Evolutionary conservation across 2,888 invertebrate species (phyloP), one percentile per base, ranked within the genome.

Genomic region (Mythimna vitellina): DNA sequence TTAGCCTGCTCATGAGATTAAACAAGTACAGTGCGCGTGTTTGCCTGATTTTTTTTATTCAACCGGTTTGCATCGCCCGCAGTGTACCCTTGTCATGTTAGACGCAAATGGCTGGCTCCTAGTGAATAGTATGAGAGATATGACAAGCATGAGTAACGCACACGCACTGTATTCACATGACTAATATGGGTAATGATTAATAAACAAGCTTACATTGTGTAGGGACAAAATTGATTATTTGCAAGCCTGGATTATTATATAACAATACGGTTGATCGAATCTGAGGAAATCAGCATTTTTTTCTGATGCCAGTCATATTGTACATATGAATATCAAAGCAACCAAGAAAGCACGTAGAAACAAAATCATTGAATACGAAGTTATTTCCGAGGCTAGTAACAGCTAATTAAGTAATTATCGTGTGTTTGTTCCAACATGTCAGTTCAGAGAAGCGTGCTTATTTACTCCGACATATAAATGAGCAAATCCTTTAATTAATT

Each of bases 1-100:
- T 96, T 95, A 96, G 95, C 93, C 92, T 92, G 94, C 93, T 95
- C 95, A 94, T 94, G 94, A 94, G 94, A 94, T 95, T 95, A 95
- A 93, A 94, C 92, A 93, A 94, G 93, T 89, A 90, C 87, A 89
- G 87, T 88, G 87, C 86, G 88, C 86, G 83, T 91, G 90, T 92
- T 93, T 91, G 89, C 87, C 81, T 85, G 87, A 84, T 87, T 92
- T 93, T 90, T 35, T 91, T 93, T 91, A 87, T 88, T 84, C 61
- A 80, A 83, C 82, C 82, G 77, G 81, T 82, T 85, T 80, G 79
- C 86, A 85, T 88, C 82, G 88, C 88, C 85, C 85, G 84, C 85
- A 85, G 87, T 83, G 84, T 81, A 85, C 88, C 86, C 85, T 74
- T 86, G 87, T 90, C 88, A 86, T 83, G 85, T 88, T 85, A 79